phyloP scores from a whole-genome alignment of 2,888 invertebrate species.

The Andrena minutula region DNA sequence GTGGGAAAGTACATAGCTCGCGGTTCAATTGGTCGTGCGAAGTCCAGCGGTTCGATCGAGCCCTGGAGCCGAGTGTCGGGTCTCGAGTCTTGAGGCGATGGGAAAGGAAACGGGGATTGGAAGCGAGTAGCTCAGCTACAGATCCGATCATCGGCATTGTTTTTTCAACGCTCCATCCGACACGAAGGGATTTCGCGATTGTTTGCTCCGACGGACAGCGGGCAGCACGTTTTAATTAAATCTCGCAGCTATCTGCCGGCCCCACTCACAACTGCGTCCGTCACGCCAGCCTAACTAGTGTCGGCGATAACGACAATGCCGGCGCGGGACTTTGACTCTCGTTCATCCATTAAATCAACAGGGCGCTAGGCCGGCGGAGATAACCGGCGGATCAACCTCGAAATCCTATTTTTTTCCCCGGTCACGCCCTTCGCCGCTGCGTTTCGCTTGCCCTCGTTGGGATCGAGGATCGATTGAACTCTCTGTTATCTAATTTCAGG shows the following conservation, averaged over 20 bases:
- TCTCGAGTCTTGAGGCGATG: not conserved
- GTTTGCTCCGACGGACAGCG: slow-evolving; percentile 28
- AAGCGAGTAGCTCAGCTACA: not conserved
- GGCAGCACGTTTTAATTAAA: slow-evolving; percentile 70
- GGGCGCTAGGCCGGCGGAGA: not conserved
- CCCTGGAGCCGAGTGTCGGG: not conserved
- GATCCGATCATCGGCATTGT: slow-evolving; percentile 25
- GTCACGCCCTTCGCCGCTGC: not conserved
- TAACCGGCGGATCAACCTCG: not conserved
- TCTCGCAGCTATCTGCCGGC: slow-evolving; percentile 56
- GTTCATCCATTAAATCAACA: slow-evolving; percentile 26
- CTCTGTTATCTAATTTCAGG: no score
- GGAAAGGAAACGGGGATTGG: not conserved
- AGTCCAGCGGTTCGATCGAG: not conserved
- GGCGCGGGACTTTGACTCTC: slow-evolving; percentile 25
- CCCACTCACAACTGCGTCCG: slow-evolving; percentile 41
- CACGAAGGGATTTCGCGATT: slow-evolving; percentile 48
- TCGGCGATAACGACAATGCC: slow-evolving; percentile 46
- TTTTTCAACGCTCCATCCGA: slow-evolving; percentile 23
- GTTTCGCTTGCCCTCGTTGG: not conserved
- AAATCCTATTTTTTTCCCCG: slow-evolving; percentile 11
- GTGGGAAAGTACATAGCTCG: not conserved
- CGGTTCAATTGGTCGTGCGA: not conserved
- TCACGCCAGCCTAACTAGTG: slow-evolving; percentile 43
- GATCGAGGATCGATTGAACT: no score